phyloP scores from a whole-genome alignment of 2,797 vertebrate species.

The Nyctalus aviator region DNA sequence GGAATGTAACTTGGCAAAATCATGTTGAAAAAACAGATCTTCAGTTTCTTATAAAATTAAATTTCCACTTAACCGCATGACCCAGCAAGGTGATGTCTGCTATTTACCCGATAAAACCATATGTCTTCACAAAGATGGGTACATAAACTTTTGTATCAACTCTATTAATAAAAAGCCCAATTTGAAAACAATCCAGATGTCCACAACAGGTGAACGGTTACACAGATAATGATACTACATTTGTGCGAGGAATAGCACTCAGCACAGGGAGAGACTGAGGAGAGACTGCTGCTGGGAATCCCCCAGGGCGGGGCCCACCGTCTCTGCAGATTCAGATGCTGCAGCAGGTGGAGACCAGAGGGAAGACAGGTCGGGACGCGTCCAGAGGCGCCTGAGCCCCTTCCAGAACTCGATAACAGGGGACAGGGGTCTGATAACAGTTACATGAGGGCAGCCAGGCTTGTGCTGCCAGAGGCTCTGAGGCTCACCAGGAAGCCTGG shows the following conservation, averaged over 20 bases:
- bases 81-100: not conserved
- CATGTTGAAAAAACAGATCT: not conserved
- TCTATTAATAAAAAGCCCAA: not conserved
- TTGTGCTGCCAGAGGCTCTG: slow-evolving; percentile 82
- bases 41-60: not conserved
- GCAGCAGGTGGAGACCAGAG: too few relatives aligned
- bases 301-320: too few relatives aligned
- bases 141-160: not conserved
- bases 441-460: not conserved
- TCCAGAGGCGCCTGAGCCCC: slow-evolving; percentile 88
- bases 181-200: not conserved
- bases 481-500: slow-evolving; percentile 70
- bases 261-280: not conserved
- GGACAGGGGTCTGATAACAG: too few relatives aligned
- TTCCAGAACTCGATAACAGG: too few relatives aligned
- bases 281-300: not conserved
- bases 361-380: not conserved
- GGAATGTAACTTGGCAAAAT: not conserved
- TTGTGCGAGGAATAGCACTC: not conserved
- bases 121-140: not conserved
- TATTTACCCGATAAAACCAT: not conserved
- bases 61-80: not conserved
- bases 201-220: not conserved
- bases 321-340: too few relatives aligned
- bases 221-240: not conserved